Evolutionary conservation across 1,140 invertebrate species (phyloP).

Genomic region (Trypoxylus dichotomus): DNA sequence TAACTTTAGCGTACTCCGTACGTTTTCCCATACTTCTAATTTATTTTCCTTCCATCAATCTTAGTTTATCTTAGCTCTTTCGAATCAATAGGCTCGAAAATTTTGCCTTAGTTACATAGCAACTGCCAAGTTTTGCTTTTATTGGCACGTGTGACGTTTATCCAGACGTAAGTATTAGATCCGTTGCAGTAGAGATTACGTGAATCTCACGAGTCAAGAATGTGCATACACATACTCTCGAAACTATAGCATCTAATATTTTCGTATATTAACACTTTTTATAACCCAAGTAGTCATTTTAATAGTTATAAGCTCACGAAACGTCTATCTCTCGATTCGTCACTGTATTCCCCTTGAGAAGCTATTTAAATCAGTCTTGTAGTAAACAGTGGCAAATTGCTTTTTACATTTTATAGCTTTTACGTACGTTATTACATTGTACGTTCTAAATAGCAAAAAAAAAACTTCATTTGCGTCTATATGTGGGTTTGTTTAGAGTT

Average conservation of each 20-base stretch:
- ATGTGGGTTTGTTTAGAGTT: not conserved
- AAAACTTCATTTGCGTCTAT: constrained; percentile 1
- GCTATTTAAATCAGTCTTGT: not conserved
- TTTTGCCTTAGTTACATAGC: not conserved
- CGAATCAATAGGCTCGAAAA: not conserved
- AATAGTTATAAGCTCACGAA: no score
- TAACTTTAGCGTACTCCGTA: no score
- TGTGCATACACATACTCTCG: not conserved
- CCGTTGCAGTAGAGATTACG: not conserved
- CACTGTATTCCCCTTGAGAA: not conserved
- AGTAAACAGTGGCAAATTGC: constrained; percentile 8
- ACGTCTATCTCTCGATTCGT: no score
- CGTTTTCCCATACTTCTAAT: not conserved
- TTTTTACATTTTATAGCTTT: not conserved
- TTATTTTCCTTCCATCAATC: not conserved
- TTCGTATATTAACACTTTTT: not conserved
- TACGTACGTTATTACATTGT: not conserved
- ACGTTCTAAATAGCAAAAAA: no score
- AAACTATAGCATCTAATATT: not conserved
- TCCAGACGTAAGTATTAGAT: not conserved
- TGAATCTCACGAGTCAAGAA: not conserved
- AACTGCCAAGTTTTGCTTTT: not conserved
- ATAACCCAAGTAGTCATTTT: no score
- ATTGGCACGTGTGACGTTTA: not conserved
- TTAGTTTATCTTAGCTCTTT: not conserved